Evolutionary conservation across 2,888 invertebrate genomes (phyloP), one percentile per base, ranked within the genome.

Genomic region (Scaptomyza tumidula): DNA sequence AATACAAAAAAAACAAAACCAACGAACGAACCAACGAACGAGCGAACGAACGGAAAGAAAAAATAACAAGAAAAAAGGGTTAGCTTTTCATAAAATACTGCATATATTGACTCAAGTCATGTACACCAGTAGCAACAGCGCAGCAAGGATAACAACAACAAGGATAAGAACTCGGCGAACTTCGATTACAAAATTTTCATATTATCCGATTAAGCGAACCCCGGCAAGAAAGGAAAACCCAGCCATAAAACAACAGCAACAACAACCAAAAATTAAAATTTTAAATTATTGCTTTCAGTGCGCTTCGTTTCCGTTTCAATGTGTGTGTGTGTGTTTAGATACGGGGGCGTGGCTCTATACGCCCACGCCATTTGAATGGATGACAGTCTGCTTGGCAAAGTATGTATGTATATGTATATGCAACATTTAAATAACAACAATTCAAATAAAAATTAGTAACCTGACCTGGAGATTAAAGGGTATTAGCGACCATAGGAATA

Each of bases 51-150:
- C 14, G 54, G 44, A 52, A 61, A 65, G 62, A 71, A 65, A 69
- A 70, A 70, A 69, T 56, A 66, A 80, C 64, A 65, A 61, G 77
- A 77, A 81, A 61, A 79, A 77, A 81, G 85, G 84, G 85, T 85
- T 84, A 74, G 75, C 76, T 76, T 79, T 77, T 76, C 73, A 76
- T 81, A 85, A 88, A 81, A 85, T 72, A 86, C 85, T 86, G 78
- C 84, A 83, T 82, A 87, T 88, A 89, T 88, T 88, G 87, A 88
- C 89, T 88, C 80, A 76, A 83, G 87, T 78, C 86, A 88, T 88
- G 79, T 86, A 83, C 69, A 87, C 78, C 78, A 72, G 48, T 11
- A 29, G 29, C 35, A 24, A n/a, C 24, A 13, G 43, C 70, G 44
- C 46, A 49, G 57, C 27, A 16, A 46, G 76, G 61, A 37, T 24